phyloP scores from a whole-genome alignment of 2,888 invertebrate genomes.

The Spialia ferax region DNA sequence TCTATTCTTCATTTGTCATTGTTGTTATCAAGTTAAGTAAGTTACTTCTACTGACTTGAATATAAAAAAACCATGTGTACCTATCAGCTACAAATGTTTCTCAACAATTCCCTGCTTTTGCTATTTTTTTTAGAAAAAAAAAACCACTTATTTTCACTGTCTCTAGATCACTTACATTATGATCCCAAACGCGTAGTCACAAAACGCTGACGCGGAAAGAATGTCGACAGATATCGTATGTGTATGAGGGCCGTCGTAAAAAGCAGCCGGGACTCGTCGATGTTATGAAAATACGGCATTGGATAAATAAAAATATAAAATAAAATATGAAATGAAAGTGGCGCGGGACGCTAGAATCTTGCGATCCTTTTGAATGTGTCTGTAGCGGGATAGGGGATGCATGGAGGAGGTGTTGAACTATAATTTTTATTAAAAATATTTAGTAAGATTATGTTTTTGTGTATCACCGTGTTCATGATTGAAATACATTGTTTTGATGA shows the following conservation, averaged over 20 bases:
- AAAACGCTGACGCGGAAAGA: slow-evolving; percentile 59
- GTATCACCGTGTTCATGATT: too few relatives aligned
- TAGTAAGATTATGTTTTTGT: too few relatives aligned
- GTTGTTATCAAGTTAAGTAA: too few relatives aligned
- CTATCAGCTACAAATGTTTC: too few relatives aligned
- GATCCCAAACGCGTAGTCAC: slow-evolving; percentile 47
- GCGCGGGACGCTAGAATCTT: slow-evolving; percentile 78
- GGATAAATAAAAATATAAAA: slow-evolving; percentile 84
- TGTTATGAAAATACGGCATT: slow-evolving; percentile 74
- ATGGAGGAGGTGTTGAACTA: slow-evolving; percentile 50
- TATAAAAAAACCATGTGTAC: too few relatives aligned
- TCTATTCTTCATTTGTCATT: too few relatives aligned
- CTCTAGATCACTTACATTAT: background rate
- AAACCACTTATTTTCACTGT: background rate
- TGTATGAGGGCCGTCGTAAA: slow-evolving; percentile 61
- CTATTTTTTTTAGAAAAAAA: too few relatives aligned
- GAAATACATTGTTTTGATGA: too few relatives aligned
- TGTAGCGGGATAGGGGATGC: slow-evolving; percentile 53
- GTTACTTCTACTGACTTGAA: too few relatives aligned
- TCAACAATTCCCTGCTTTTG: too few relatives aligned
- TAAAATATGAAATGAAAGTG: slow-evolving; percentile 85
- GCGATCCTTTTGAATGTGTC: slow-evolving; percentile 83
- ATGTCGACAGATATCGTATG: slow-evolving; percentile 8
- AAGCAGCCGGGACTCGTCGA: slow-evolving; percentile 69
- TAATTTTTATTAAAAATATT: background rate